These are phyloP conservation scores for Phortica okadai DNA, from an alignment of 2,888 invertebrate genomes.

Conservation along the genomic window DNA sequence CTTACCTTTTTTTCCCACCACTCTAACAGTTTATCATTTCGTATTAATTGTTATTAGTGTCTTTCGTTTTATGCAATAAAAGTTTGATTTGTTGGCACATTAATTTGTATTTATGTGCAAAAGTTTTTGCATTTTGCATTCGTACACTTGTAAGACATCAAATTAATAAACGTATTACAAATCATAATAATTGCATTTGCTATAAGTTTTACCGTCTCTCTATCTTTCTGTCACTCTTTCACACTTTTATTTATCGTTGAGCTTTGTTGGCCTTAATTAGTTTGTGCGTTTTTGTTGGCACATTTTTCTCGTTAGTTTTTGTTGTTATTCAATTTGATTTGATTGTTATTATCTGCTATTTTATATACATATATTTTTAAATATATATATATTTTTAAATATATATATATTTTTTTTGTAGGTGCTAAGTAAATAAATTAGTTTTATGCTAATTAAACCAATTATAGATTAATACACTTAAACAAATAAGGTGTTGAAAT, in stretches of 20 bases:
- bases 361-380: not conserved
- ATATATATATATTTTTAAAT: not conserved
- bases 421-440: constrained; percentile 20
- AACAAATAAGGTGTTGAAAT: too few species aligned
- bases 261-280: not conserved
- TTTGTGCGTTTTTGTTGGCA: not conserved
- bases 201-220: too few species aligned
- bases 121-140: constrained; percentile 47
- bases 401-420: not conserved
- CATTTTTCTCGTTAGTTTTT: constrained; percentile 4
- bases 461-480: too few species aligned
- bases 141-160: not conserved
- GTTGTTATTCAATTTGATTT: not conserved
- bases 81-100: constrained; percentile 48
- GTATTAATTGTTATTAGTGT: constrained; percentile 58
- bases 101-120: constrained; percentile 57
- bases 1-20: not conserved
- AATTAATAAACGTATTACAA: constrained; percentile 4
- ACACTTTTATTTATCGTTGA: too few species aligned
- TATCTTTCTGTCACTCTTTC: too few species aligned
- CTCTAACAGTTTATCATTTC: not conserved
- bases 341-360: not conserved
- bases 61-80: constrained; percentile 31
- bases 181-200: not conserved
- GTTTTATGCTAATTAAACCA: constrained; percentile 4